These are phyloP conservation scores for Camponotus vicinus DNA, from an alignment of 1,140 invertebrate genomes.

Conservation along the genomic window DNA sequence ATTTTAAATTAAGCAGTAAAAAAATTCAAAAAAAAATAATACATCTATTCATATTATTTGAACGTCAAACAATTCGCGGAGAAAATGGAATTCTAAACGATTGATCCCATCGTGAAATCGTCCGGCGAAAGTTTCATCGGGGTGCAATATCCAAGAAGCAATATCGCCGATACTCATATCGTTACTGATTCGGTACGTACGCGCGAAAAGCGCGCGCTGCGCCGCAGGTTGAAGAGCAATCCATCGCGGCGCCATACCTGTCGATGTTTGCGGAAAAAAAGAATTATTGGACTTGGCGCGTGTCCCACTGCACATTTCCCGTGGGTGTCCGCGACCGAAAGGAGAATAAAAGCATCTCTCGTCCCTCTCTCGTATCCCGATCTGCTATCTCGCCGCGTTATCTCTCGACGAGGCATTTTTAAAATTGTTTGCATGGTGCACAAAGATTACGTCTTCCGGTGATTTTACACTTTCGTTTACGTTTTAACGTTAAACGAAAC, in stretches of 20 bases:
- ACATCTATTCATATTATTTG: background rate
- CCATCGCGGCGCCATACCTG: background rate
- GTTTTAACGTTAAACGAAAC: conserved; percentile 10
- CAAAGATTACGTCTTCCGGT: conserved; percentile 9
- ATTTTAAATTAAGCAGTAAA: background rate
- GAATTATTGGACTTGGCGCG: conserved; percentile 42
- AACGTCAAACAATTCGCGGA: conserved; percentile 21
- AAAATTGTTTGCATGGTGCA: conserved; percentile 15
- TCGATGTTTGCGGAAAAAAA: conserved; percentile 16
- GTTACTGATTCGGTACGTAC: conserved; percentile 34
- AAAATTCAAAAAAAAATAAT: background rate
- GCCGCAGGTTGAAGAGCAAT: conserved; percentile 39
- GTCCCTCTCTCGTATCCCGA: background rate
- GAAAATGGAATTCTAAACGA: conserved; percentile 19
- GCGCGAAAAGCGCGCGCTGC: conserved; percentile 19
- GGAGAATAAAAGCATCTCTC: conserved; percentile 18
- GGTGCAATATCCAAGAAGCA: conserved; percentile 43
- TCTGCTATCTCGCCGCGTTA: background rate
- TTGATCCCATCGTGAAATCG: conserved; percentile 7
- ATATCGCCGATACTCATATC: conserved; percentile 47
- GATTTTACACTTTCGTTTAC: background rate
- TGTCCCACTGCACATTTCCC: conserved; percentile 9
- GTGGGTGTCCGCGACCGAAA: conserved; percentile 29
- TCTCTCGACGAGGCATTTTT: background rate
- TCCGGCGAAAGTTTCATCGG: background rate